Evolutionary conservation across 2,888 invertebrate species (phyloP).

Genomic region (Folsomia manolachei): DNA sequence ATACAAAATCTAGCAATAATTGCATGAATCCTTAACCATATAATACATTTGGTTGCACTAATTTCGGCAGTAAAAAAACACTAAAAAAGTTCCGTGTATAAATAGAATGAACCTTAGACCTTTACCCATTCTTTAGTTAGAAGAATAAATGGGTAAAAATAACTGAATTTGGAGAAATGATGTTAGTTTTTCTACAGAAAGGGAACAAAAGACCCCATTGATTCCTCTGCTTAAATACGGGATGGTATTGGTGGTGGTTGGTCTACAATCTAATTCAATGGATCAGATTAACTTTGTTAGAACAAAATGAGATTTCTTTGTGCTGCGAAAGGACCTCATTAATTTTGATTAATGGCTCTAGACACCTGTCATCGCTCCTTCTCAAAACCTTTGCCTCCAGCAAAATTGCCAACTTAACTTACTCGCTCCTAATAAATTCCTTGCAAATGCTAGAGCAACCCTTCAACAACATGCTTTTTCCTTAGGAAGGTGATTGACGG

Average conservation of each 20-base stretch:
- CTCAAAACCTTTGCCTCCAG: constrained; percentile 16
- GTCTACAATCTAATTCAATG: constrained; percentile 26
- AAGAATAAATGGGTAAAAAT: not conserved
- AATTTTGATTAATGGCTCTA: constrained; percentile 49
- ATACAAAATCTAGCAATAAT: too few species aligned
- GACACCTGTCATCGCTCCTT: constrained; percentile 43
- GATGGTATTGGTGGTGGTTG: not conserved
- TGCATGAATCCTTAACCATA: too few species aligned
- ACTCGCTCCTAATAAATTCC: too few species aligned
- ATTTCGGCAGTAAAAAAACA: too few species aligned
- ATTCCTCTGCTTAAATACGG: not conserved
- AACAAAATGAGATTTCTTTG: constrained; percentile 48
- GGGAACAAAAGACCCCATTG: not conserved
- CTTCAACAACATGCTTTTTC: too few species aligned
- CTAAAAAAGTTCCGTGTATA: too few species aligned
- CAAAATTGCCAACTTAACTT: constrained; percentile 14
- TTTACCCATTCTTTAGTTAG: too few species aligned
- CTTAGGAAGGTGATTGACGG: too few species aligned
- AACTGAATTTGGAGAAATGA: too few species aligned
- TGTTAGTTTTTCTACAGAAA: not conserved
- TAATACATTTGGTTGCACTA: too few species aligned
- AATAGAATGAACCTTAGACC: too few species aligned
- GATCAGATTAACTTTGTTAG: constrained; percentile 48
- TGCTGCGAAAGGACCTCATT: constrained; percentile 45
- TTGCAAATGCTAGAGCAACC: too few species aligned